phyloP scores from a whole-genome alignment of 1,140 invertebrate species.

The Babylonia areolata region DNA sequence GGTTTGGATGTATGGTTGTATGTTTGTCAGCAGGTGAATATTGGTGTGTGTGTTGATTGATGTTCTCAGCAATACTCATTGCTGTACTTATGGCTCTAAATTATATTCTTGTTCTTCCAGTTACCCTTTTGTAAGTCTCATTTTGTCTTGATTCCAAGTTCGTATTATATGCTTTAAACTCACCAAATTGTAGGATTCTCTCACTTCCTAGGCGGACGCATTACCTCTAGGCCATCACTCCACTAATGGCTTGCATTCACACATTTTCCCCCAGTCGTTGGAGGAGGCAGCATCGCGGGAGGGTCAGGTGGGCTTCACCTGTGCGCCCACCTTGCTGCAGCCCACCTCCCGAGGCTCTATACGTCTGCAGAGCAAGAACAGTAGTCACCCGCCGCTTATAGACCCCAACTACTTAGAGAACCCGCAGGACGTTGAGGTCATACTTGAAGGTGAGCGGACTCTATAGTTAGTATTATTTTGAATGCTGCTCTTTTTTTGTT shows the following conservation, averaged over 20 bases:
- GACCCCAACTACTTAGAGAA: constrained; percentile 80
- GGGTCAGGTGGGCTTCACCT: constrained; percentile 31
- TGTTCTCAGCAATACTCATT: too few species aligned
- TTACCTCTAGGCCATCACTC: too few species aligned
- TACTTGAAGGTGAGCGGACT: constrained; percentile 57
- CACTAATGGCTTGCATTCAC: too few species aligned
- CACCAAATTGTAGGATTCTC: too few species aligned
- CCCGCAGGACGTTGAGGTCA: constrained; percentile 56
- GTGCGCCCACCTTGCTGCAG: constrained; percentile 44
- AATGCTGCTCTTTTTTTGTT: not conserved
- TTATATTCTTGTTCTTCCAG: too few species aligned
- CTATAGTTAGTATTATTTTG: not conserved
- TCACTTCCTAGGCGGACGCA: too few species aligned
- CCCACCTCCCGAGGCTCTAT: constrained; percentile 65
- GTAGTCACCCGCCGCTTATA: constrained; percentile 87
- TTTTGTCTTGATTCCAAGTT: too few species aligned
- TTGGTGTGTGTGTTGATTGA: too few species aligned
- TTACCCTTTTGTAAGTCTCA: too few species aligned
- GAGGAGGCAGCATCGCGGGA: constrained; percentile 10
- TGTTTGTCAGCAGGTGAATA: too few species aligned
- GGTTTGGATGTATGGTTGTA: not conserved
- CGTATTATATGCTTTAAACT: too few species aligned
- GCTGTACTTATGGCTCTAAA: too few species aligned
- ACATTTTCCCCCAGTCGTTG: not conserved
- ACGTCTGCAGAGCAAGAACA: constrained; percentile 79